Percentiles rank a stretch among this genome's conserved stretches.
Evolutionary conservation across 2,113 vertebrate species (phyloP).

Genomic region (Salvelinus sp.): DNA sequence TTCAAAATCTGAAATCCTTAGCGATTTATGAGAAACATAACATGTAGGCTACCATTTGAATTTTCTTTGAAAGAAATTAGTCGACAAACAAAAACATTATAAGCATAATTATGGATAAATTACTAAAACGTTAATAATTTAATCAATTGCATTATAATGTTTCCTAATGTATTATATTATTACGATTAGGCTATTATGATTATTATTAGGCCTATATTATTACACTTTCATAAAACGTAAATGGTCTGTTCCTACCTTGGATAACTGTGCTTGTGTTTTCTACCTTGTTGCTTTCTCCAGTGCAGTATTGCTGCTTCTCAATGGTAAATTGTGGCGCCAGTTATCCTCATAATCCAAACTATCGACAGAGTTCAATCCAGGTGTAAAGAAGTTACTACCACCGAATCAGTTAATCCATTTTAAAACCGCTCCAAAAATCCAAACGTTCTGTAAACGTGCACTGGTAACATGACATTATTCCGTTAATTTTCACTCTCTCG

Average conservation of each 20-base stretch:
- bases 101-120: not conserved
- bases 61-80: not conserved
- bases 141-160: not conserved
- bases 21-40: not conserved
- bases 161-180: not conserved
- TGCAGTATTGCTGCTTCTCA: constrained; percentile 1
- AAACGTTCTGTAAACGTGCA: not conserved
- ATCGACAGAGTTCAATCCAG: constrained; percentile 35
- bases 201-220: not conserved
- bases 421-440: constrained; percentile 11
- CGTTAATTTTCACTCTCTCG: not conserved
- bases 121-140: not conserved
- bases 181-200: not conserved
- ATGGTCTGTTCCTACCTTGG: not conserved
- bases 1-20: not conserved
- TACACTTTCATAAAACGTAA: not conserved
- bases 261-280: not conserved
- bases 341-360: constrained; percentile 28
- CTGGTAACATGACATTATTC: constrained; percentile 8
- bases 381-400: constrained; percentile 23
- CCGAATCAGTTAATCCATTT: constrained; percentile 12
- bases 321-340: not conserved
- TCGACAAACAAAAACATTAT: not conserved
- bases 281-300: not conserved
- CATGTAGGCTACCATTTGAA: not conserved